These are phyloP conservation scores for Heliocidaris erythrogramma DNA, from an alignment of 35 echinoderm and acorn worm species.

Conservation along the genomic window DNA sequence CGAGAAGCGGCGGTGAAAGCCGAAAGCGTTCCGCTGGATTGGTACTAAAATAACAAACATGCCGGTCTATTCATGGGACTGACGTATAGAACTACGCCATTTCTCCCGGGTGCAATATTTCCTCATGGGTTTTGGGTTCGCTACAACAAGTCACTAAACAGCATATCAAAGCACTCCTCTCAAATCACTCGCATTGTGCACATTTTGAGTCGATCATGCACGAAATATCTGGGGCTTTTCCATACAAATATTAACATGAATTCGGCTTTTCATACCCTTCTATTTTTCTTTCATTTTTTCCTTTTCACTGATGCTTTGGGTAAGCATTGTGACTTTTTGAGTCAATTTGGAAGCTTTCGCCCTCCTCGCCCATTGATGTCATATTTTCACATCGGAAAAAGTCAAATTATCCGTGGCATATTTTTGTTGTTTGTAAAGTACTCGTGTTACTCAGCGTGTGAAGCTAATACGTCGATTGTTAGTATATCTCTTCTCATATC, in stretches of 20 bases:
- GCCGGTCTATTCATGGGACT: not conserved
- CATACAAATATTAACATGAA: not conserved
- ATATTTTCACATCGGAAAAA: conserved; percentile 31
- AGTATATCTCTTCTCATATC: not conserved
- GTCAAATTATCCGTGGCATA: conserved; percentile 14
- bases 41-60: conserved; percentile 43
- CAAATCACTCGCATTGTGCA: not conserved
- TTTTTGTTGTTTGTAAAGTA: conserved; percentile 2
- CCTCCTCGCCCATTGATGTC: not conserved
- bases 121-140: not conserved
- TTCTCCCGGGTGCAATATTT: not conserved
- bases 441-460: not conserved
- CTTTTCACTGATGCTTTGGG: not conserved
- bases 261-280: not conserved
- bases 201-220: conserved; percentile 14
- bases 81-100: not conserved
- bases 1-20: not conserved
- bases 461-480: not conserved
- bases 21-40: conserved; percentile 36
- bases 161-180: not conserved
- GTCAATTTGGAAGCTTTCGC: conserved; percentile 14
- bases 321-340: conserved; percentile 1
- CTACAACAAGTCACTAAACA: not conserved
- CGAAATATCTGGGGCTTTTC: not conserved
- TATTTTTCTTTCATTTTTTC: not conserved